Conservation (phyloP, 2,113 vertebrate species). For the Otocyon megalotis region DNA sequence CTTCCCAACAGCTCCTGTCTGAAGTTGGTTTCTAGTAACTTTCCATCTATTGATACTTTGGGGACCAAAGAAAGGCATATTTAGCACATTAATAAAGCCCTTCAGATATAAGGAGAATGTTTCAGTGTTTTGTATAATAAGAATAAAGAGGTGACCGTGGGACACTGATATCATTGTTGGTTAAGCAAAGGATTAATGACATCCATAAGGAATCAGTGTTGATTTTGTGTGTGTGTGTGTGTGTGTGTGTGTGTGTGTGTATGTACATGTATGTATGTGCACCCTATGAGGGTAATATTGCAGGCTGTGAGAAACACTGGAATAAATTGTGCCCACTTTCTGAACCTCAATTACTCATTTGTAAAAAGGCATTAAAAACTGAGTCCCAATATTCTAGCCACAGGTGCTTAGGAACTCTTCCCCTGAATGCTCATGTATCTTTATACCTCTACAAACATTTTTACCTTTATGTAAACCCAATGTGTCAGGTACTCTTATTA, state of each 20-base stretch:
- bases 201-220: background rate
- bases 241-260: background rate
- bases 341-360: background rate
- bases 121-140: background rate
- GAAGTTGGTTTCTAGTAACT: background rate
- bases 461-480: background rate
- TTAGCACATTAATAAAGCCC: background rate
- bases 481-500: background rate
- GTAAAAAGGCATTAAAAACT: background rate
- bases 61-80: background rate
- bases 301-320: background rate
- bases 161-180: no score
- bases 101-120: background rate
- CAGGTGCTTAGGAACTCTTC: background rate
- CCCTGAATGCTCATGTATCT: background rate
- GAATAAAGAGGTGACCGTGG: background rate
- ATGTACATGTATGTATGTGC: no score
- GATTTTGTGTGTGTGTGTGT: background rate
- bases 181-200: background rate
- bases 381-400: background rate
- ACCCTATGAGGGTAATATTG: background rate
- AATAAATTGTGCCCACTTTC: background rate
- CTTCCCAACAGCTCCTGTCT: background rate
- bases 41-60: background rate
- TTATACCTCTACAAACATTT: background rate